phyloP scores from a whole-genome alignment of 2,797 vertebrate species.

The Caiman crocodilus region DNA sequence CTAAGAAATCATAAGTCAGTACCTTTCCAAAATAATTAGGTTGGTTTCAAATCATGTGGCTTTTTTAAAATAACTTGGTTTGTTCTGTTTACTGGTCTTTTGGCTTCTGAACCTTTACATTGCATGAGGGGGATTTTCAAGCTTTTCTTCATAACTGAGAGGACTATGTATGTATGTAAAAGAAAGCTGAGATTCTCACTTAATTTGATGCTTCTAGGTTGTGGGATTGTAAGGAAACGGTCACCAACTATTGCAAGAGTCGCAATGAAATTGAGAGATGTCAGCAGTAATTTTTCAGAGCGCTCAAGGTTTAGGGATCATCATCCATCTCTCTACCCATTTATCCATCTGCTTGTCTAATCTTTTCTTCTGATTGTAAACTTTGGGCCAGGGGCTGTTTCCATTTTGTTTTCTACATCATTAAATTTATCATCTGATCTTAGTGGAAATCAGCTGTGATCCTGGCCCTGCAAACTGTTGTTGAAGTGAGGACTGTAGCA shows the following conservation, averaged over 20 bases:
- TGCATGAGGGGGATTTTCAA: not conserved
- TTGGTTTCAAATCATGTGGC: too few species aligned
- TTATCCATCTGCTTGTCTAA: not conserved
- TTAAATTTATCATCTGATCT: not conserved
- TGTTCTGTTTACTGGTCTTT: not conserved
- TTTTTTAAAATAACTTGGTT: too few species aligned
- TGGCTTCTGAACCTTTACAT: not conserved
- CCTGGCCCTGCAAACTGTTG: not conserved
- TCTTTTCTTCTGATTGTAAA: not conserved
- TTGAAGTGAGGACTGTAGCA: not conserved
- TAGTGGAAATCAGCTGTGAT: not conserved
- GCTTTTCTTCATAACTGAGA: not conserved
- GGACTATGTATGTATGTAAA: not conserved
- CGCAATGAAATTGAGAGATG: not conserved
- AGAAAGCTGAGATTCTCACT: not conserved
- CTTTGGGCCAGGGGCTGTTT: not conserved
- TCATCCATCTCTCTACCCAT: not conserved
- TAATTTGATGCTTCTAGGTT: not conserved
- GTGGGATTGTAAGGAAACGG: not conserved
- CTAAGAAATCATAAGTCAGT: not conserved
- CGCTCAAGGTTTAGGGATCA: not conserved
- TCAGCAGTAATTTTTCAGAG: not conserved
- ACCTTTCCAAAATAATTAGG: not conserved
- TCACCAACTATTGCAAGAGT: rapidly evolving
- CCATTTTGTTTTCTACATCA: not conserved